phyloP scores from a whole-genome alignment of 2,113 vertebrate genomes.

The Cyphomyrus plagiostoma region DNA sequence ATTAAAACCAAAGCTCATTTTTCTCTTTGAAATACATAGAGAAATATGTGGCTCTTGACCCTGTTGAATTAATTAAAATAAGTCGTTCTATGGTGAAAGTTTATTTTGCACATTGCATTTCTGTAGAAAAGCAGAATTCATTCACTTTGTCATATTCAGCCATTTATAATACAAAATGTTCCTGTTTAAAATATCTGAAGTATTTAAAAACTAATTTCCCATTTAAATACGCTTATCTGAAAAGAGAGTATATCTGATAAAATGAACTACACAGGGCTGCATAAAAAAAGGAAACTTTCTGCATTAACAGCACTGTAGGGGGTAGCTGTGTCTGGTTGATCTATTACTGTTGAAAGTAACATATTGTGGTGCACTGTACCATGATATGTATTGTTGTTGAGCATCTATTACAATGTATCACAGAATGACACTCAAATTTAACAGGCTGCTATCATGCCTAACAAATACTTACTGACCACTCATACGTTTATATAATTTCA shows the following conservation, averaged over 20 bases:
- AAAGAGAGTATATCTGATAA: neutral
- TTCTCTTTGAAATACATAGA: neutral
- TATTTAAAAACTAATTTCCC: neutral
- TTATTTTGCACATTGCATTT: neutral
- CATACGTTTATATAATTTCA: neutral
- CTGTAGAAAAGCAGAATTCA: neutral
- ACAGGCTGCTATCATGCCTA: neutral
- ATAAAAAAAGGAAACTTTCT: neutral
- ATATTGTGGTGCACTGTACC: neutral
- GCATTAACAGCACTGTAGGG: neutral
- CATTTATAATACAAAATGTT: neutral
- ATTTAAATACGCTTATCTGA: neutral
- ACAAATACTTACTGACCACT: neutral
- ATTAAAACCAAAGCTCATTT: neutral
- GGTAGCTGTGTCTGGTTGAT: neutral
- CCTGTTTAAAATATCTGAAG: neutral
- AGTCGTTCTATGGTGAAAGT: neutral
- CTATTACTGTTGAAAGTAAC: neutral
- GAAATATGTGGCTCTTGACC: constrained; percentile 1
- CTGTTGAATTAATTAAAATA: constrained; percentile 9
- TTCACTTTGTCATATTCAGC: neutral
- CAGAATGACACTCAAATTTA: neutral
- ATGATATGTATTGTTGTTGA: neutral
- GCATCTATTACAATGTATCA: neutral
- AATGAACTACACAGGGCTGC: neutral